These are phyloP conservation scores for Cheilosia grossa DNA, from an alignment of 2,888 invertebrate species.

Conservation along the genomic window DNA sequence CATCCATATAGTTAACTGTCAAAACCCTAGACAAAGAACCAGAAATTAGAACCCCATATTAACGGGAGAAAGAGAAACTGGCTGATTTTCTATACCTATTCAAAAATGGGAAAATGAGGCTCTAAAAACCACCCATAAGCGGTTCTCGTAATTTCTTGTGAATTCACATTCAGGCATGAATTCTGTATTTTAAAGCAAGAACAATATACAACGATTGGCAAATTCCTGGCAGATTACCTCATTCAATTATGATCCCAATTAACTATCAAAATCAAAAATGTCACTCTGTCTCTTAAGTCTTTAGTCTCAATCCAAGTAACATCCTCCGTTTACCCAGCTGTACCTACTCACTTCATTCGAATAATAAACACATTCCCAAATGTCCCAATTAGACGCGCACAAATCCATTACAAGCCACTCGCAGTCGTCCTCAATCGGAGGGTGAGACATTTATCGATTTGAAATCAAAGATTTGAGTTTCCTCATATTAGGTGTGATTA, in stretches of 20 bases:
- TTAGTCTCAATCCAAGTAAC: constrained; percentile 7
- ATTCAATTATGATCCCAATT: constrained; percentile 20
- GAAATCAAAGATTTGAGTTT: constrained; percentile 54
- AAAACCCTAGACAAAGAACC: too few species aligned
- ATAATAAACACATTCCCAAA: constrained; percentile 57
- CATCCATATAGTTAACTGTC: too few species aligned
- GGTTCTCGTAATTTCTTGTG: too few species aligned
- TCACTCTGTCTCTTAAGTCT: constrained; percentile 21
- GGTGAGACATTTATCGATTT: constrained; percentile 62
- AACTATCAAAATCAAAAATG: constrained; percentile 34
- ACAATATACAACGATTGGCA: too few species aligned
- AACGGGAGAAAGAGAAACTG: too few species aligned
- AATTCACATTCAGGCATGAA: too few species aligned
- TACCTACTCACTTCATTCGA: neutral
- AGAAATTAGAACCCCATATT: too few species aligned
- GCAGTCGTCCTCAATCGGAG: constrained; percentile 30
- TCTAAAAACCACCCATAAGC: too few species aligned
- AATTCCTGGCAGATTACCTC: too few species aligned
- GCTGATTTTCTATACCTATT: too few species aligned
- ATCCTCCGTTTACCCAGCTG: constrained; percentile 3
- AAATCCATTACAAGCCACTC: constrained; percentile 19
- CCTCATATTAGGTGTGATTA: constrained; percentile 43
- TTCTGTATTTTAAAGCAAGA: too few species aligned
- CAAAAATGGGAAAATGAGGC: too few species aligned
- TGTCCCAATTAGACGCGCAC: constrained; percentile 58